These are phyloP conservation scores for Emmelina monodactyla DNA, from an alignment of 2,888 invertebrate species.

Conservation along the genomic window DNA sequence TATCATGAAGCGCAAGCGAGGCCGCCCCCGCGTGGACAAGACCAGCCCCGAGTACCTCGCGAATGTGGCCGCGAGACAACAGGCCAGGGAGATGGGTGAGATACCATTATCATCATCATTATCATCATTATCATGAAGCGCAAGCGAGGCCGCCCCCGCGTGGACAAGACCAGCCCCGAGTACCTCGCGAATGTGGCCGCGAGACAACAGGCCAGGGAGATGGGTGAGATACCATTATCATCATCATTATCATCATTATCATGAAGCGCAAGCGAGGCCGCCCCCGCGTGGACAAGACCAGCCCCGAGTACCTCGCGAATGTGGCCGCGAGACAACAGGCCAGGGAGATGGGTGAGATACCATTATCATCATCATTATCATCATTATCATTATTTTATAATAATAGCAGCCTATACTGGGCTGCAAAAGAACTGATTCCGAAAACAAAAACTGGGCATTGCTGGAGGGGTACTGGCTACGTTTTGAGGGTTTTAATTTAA, in stretches of 20 bases:
- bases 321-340: slow-evolving; percentile 50
- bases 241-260: too few species aligned
- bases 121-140: too few species aligned
- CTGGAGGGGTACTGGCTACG: too few species aligned
- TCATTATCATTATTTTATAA: too few species aligned
- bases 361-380: too few species aligned
- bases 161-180: slow-evolving; percentile 53
- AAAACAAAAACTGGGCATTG: too few species aligned
- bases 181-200: slow-evolving; percentile 48
- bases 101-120: too few species aligned
- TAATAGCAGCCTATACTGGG: too few species aligned
- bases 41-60: slow-evolving; percentile 52
- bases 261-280: slow-evolving; percentile 41
- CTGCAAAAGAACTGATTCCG: too few species aligned
- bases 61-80: slow-evolving; percentile 46
- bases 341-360: slow-evolving; percentile 31
- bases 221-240: too few species aligned
- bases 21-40: slow-evolving; percentile 49
- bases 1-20: slow-evolving; percentile 38
- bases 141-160: slow-evolving; percentile 46
- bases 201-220: slow-evolving; percentile 44
- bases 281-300: slow-evolving; percentile 50
- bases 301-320: slow-evolving; percentile 50
- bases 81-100: slow-evolving; percentile 36
- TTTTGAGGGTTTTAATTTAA: too few species aligned